Conservation (phyloP, 2,113 vertebrate genomes). For the Grantiella picta region DNA sequence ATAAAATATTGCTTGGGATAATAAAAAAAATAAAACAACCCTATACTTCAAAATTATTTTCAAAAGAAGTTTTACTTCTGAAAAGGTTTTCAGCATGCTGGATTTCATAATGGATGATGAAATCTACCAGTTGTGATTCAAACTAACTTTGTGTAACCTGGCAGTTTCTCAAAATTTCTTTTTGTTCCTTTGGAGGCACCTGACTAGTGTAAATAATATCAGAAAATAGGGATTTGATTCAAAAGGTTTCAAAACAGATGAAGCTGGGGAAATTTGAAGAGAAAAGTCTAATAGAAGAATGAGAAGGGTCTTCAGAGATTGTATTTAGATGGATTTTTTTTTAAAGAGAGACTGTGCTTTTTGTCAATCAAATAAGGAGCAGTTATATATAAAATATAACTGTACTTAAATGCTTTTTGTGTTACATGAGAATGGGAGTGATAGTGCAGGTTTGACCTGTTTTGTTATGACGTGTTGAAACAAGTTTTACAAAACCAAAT, state of each 20-base stretch:
- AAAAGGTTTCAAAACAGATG: not conserved
- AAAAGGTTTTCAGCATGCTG: not conserved
- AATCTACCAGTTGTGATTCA: not conserved
- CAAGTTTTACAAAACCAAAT: not conserved
- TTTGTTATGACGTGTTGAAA: not conserved
- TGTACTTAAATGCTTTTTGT: not conserved
- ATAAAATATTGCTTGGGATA: not conserved
- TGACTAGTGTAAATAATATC: not conserved
- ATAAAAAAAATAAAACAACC: not conserved
- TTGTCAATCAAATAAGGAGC: not conserved
- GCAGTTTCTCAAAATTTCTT: not conserved
- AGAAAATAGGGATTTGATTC: not conserved
- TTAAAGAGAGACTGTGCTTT: not conserved
- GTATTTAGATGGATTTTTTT: not conserved
- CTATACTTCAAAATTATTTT: not conserved
- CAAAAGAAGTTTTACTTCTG: not conserved
- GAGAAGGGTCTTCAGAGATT: not conserved
- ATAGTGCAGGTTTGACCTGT: not conserved
- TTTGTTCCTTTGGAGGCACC: not conserved
- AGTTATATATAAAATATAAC: not conserved
- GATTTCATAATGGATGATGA: not conserved
- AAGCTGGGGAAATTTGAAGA: not conserved
- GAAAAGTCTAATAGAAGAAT: not conserved
- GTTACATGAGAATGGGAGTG: not conserved
- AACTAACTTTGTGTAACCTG: not conserved